These are phyloP conservation scores for Colinus virginianus DNA, from an alignment of 2,113 vertebrate species.

Conservation along the genomic window DNA sequence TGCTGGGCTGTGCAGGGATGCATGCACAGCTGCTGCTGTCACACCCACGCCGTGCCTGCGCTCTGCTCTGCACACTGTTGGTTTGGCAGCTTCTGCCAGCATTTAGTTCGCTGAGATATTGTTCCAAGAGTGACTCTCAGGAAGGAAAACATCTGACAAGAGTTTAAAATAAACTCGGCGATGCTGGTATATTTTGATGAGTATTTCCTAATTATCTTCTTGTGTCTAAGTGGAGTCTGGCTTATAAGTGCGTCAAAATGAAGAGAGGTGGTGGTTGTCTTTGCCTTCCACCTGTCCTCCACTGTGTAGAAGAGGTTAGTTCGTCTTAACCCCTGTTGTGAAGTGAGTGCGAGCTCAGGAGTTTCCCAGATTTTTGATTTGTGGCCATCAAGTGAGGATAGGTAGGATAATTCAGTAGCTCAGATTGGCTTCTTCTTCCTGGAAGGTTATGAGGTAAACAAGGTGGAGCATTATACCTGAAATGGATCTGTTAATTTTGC, in stretches of 20 bases:
- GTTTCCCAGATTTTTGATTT: neutral
- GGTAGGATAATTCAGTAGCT: neutral
- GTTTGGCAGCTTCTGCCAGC: neutral
- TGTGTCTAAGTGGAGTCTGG: slow-evolving; percentile 22
- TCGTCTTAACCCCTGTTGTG: neutral
- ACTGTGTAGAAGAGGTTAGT: neutral
- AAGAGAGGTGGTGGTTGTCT: neutral
- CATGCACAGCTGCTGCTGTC: neutral
- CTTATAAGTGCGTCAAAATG: neutral
- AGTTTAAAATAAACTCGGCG: slow-evolving; percentile 38
- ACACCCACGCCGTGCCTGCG: neutral
- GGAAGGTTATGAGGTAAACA: neutral
- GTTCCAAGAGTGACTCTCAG: slow-evolving; percentile 43
- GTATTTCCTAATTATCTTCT: slow-evolving; percentile 38
- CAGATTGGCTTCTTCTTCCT: neutral
- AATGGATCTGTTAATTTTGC: neutral
- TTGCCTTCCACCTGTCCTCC: neutral
- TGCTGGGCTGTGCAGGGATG: neutral
- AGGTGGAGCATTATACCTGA: neutral
- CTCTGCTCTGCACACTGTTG: neutral
- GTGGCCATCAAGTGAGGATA: neutral
- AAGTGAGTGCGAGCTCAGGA: neutral
- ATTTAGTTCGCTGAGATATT: neutral
- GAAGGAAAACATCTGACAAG: slow-evolving; percentile 40
- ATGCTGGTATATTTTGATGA: slow-evolving; percentile 33